phyloP scores from a whole-genome alignment of 2,888 invertebrate genomes.

The Tineola bisselliella region DNA sequence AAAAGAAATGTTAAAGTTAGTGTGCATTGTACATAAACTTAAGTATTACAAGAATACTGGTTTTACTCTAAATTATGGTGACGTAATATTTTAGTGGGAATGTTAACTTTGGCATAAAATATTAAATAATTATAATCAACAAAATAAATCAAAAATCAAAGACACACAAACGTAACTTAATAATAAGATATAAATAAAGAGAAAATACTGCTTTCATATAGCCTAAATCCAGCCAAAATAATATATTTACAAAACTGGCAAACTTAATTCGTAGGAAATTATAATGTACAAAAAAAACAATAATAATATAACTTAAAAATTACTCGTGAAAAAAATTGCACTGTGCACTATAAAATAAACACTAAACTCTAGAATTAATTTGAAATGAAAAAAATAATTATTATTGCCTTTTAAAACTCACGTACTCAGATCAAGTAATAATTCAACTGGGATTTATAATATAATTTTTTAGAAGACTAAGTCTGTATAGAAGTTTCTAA shows the following conservation, averaged over 20 bases:
- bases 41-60: conserved; percentile 31
- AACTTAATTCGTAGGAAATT: conserved; percentile 34
- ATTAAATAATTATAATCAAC: conserved; percentile 60
- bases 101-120: conserved; percentile 79
- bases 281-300: conserved; percentile 22
- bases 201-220: conserved; percentile 58
- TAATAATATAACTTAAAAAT: conserved; percentile 17
- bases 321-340: conserved; percentile 19
- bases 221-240: conserved; percentile 40
- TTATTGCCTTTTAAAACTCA: no score
- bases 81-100: conserved; percentile 61
- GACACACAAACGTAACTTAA: conserved; percentile 56
- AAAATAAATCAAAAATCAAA: conserved; percentile 59
- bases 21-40: background rate
- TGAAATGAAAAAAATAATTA: no score
- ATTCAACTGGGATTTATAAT: background rate
- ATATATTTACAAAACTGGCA: conserved; percentile 57
- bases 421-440: background rate
- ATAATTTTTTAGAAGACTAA: conserved; percentile 3
- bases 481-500: conserved; percentile 27
- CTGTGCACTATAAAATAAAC: conserved; percentile 14
- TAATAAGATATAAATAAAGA: conserved; percentile 57
- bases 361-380: no score
- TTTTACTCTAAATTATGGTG: conserved; percentile 25
- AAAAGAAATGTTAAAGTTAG: background rate